Evolutionary conservation across 2,113 vertebrate genomes (phyloP).

Genomic region (Phyllopteryx taeniolatus): DNA sequence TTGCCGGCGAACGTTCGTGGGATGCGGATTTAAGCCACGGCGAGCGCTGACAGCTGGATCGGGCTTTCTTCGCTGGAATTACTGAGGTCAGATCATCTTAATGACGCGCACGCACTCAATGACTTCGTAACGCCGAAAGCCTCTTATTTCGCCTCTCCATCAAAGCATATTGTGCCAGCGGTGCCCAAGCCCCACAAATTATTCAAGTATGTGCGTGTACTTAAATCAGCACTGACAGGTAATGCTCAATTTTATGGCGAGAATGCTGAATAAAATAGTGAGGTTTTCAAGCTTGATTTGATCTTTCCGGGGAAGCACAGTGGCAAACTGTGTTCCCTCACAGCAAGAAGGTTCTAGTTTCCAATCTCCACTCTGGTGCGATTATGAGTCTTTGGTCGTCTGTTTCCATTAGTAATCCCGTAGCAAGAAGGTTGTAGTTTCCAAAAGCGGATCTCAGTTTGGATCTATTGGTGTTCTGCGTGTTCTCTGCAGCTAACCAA

Average conservation of each 20-base stretch:
- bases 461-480: not conserved
- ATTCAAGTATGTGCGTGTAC: not conserved
- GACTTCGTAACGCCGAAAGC: conserved; percentile 41
- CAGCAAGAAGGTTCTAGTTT: not conserved
- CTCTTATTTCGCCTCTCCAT: conserved; percentile 34
- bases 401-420: no score
- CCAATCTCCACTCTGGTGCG: not conserved
- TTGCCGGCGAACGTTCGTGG: conserved; percentile 34
- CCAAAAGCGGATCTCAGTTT: not conserved
- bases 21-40: conserved; percentile 48
- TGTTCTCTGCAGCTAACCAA: no score
- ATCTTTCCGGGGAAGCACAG: not conserved
- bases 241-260: not conserved
- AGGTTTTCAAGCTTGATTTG: not conserved
- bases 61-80: conserved; percentile 43
- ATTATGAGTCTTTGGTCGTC: no score
- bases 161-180: conserved; percentile 8
- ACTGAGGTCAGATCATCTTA: conserved; percentile 40
- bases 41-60: conserved; percentile 57
- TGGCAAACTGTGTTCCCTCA: not conserved
- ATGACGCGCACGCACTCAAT: conserved; percentile 31
- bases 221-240: conserved; percentile 6
- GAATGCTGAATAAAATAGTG: not conserved
- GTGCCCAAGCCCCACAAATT: conserved; percentile 2
- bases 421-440: not conserved